These are phyloP conservation scores for Coturnix japonica DNA, from an alignment of 2,113 vertebrate species.

Conservation along the genomic window DNA sequence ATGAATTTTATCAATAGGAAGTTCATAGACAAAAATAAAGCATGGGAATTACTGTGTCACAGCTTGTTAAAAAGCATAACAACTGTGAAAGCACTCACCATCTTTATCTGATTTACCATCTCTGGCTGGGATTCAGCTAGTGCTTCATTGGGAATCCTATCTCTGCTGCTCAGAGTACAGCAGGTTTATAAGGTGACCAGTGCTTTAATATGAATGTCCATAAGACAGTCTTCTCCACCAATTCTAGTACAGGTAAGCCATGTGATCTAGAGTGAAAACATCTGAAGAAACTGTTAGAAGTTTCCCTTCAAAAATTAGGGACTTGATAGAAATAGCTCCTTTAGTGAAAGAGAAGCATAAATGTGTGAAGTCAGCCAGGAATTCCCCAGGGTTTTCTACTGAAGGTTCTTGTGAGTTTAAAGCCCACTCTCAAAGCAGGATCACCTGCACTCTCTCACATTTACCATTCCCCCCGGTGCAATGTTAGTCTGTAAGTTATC, in stretches of 20 bases:
- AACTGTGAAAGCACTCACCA: neutral
- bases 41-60: neutral
- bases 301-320: neutral
- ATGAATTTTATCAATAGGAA: neutral
- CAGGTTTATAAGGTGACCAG: neutral
- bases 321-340: neutral
- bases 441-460: neutral
- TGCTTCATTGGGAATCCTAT: neutral
- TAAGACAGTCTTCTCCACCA: neutral
- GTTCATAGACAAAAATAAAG: neutral
- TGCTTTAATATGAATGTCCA: neutral
- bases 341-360: neutral
- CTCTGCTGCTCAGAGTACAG: neutral
- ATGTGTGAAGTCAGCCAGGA: neutral
- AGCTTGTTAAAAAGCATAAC: neutral
- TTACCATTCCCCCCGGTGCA: neutral
- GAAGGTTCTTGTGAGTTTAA: neutral
- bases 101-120: neutral
- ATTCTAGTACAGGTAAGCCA: neutral
- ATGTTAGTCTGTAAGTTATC: neutral
- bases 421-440: neutral
- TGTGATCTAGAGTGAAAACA: neutral
- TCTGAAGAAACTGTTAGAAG: neutral
- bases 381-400: neutral
- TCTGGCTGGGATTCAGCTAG: neutral